These are phyloP conservation scores for Chorisops tibialis DNA, from an alignment of 2,888 invertebrate species.

Conservation along the genomic window DNA sequence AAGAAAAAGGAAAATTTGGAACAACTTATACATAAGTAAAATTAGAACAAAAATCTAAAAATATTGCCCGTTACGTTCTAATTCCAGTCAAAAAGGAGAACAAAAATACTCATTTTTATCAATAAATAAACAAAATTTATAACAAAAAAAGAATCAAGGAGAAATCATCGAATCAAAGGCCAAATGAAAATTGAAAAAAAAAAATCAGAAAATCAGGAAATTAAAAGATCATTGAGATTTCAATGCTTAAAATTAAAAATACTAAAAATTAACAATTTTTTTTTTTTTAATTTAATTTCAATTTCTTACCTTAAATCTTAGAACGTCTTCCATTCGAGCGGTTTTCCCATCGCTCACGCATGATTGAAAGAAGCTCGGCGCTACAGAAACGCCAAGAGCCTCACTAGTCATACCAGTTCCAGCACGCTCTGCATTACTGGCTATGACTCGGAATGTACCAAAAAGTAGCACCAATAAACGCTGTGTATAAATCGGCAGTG, in stretches of 20 bases:
- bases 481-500: slow-evolving; percentile 86
- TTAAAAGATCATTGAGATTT: no score
- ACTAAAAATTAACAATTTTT: not conserved
- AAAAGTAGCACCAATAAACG: slow-evolving; percentile 90
- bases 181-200: no score
- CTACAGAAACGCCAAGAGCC: slow-evolving; percentile 91
- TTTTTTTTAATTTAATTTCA: not conserved
- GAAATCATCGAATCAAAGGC: no score
- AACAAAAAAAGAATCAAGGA: no score
- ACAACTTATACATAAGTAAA: no score
- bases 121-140: no score
- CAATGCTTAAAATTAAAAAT: not conserved
- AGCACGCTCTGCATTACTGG: slow-evolving; percentile 85
- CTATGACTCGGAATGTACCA: slow-evolving; percentile 94
- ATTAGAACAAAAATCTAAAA: no score
- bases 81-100: no score
- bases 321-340: slow-evolving; percentile 93
- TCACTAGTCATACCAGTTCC: slow-evolving; percentile 93
- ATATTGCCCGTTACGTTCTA: no score
- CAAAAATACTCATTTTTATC: no score
- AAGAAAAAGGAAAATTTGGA: no score
- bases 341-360: slow-evolving; percentile 94
- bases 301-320: slow-evolving; percentile 79
- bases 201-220: no score
- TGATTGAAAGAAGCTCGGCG: slow-evolving; percentile 93